Conservation (phyloP, 64 coral and sea anemone genomes). For the Porites australiensis region DNA sequence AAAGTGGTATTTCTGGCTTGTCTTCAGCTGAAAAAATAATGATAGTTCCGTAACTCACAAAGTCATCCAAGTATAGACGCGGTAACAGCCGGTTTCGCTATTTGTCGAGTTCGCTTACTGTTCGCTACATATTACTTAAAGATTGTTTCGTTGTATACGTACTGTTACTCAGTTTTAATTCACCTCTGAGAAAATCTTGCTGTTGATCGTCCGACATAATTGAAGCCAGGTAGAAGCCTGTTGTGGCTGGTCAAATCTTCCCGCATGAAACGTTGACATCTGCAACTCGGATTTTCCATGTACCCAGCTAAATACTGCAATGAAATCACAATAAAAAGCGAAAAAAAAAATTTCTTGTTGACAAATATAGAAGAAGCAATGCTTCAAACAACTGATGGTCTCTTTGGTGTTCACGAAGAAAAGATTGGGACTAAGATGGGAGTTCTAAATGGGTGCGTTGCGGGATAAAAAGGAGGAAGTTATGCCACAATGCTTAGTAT, state of each 20-base stretch:
- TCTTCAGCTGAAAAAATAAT: slow-evolving; percentile 49
- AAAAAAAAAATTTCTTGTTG: too few relatives aligned
- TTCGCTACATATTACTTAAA: too few relatives aligned
- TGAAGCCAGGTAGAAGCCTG: slow-evolving; percentile 73
- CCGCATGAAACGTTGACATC: slow-evolving; percentile 62
- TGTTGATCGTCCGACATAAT: slow-evolving; percentile 71
- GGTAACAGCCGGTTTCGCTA: not conserved
- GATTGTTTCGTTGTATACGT: not conserved
- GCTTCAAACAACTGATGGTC: too few relatives aligned
- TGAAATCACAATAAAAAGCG: not conserved
- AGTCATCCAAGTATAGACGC: too few relatives aligned
- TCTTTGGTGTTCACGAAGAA: too few relatives aligned
- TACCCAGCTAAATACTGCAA: slow-evolving; percentile 92
- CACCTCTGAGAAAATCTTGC: slow-evolving; percentile 75
- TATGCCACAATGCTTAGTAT: too few relatives aligned
- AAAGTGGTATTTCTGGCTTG: slow-evolving; percentile 78
- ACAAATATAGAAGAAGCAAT: too few relatives aligned
- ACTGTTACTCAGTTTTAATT: not conserved
- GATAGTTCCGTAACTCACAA: not conserved
- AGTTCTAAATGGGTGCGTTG: too few relatives aligned
- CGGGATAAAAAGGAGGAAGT: too few relatives aligned
- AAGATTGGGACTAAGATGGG: too few relatives aligned
- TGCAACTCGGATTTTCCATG: slow-evolving; percentile 75
- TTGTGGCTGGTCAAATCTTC: slow-evolving; percentile 87
- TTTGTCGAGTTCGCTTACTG: not conserved